These are phyloP conservation scores for Dryomyza anilis DNA, from an alignment of 2,888 invertebrate species.

Conservation along the genomic window DNA sequence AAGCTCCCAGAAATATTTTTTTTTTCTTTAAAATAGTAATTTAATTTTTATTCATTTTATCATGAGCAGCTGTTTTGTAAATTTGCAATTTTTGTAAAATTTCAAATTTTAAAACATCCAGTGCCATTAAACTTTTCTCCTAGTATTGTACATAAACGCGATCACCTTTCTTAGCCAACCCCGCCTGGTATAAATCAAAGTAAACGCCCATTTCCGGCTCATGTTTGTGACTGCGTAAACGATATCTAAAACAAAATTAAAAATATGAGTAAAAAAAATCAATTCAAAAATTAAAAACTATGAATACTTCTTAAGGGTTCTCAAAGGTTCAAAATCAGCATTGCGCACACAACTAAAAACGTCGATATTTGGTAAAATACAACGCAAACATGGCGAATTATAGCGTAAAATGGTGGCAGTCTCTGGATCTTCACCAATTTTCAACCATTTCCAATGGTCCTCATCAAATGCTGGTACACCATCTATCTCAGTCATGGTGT, in stretches of 20 bases:
- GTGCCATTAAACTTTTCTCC: neutral
- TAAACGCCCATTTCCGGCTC: conserved; percentile 36
- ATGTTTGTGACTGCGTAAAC: conserved; percentile 19
- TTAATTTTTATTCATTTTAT: too few species aligned
- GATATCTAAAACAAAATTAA: too few species aligned
- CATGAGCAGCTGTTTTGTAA: too few species aligned
- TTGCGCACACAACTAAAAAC: conserved; percentile 31
- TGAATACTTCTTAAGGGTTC: conserved; percentile 28
- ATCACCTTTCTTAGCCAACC: conserved; percentile 26
- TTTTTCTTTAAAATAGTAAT: too few species aligned
- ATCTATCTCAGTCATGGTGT: conserved; percentile 16
- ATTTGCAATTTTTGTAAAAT: too few species aligned
- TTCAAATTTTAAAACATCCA: neutral
- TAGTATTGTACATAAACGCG: conserved; percentile 32
- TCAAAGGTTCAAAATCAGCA: conserved; percentile 31
- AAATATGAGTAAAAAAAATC: neutral
- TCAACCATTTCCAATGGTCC: conserved; percentile 35
- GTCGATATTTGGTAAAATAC: conserved; percentile 33
- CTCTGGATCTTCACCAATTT: conserved; percentile 25
- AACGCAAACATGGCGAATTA: conserved; percentile 32
- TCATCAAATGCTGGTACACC: conserved; percentile 29
- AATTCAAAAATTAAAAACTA: neutral
- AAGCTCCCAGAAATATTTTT: too few species aligned
- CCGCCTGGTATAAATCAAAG: conserved; percentile 30
- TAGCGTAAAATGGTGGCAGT: conserved; percentile 30